Evolutionary conservation across 2,797 vertebrate species (phyloP), one percentile per base, ranked within the genome.

Genomic region (Chelonia mydas): DNA sequence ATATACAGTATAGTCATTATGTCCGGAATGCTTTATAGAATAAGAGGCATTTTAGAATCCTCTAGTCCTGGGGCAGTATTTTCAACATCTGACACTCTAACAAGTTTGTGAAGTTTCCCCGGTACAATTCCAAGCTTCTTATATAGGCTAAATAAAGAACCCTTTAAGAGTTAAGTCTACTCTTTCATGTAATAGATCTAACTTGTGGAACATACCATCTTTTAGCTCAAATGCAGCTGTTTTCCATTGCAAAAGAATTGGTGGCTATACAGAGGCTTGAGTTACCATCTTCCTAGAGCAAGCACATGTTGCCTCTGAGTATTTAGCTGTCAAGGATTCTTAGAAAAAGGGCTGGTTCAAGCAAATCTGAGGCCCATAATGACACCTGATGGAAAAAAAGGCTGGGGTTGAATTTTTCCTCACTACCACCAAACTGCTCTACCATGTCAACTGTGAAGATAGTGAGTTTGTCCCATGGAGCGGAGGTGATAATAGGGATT

Each of bases 191-290:
- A 82, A 61, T 72, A 28, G 81, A 89, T 82, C 50, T 85, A 84
- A 59, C 5, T 86, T 95, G 78, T 90, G 57, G 76, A 65, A 88
- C 89, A 81, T 68, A 47, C 84, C 47, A 83, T 54, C 25, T 80
- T 94, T 78, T 80, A 95, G 82, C 74, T 55, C 61, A 74, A 47
- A 17, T 77, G 82, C 93, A 94, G 89, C 88, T 95, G 90, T 94
- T 97, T 72, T 77, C 87, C 80, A 53, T 88, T 1, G 6, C 88
- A 57, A 49, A 47, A 87, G 76, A 91, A 78, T 65, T 83, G 1
- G 37, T 86, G 86, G 9, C 82, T 90, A 45, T 92, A 33, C 7
- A 74, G 37, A 93, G 50, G 11, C 54, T 87, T 27, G 33, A 89
- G 47, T 88, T 1, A 0, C 88, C n/a, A 47, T 53, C 85, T 89